Percentiles rank a stretch among this genome's conserved stretches.
Evolutionary conservation across 2,797 vertebrate species (phyloP).

Genomic region (Lithobates sylvaticus): DNA sequence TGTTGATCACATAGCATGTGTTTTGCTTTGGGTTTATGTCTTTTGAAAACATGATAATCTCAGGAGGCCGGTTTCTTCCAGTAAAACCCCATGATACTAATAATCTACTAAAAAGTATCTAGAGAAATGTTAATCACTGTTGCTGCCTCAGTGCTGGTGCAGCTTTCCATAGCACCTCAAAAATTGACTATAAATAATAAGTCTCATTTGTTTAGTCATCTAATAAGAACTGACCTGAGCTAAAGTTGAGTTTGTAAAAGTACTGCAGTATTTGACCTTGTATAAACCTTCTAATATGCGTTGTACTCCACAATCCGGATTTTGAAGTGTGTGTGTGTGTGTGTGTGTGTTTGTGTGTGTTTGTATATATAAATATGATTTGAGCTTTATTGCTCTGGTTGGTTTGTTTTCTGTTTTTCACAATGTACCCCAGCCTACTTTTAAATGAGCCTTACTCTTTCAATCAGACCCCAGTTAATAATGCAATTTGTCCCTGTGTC

Average conservation of each 20-base stretch:
- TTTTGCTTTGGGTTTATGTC: conserved; percentile 42
- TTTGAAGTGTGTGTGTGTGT: neutral
- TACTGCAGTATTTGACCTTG: conserved; percentile 2
- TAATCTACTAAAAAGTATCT: conserved; percentile 51
- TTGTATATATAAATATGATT: too few species aligned
- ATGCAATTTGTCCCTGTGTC: too few species aligned
- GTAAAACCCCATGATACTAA: conserved; percentile 49
- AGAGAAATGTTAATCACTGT: conserved; percentile 34
- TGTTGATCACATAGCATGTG: neutral
- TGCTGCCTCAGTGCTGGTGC: neutral
- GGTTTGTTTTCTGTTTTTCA: too few species aligned
- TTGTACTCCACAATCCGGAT: neutral
- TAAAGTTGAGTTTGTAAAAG: neutral
- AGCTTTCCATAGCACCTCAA: conserved; percentile 35
- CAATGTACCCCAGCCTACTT: too few species aligned
- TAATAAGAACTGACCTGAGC: conserved; percentile 12
- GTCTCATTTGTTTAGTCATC: neutral
- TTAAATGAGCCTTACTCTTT: too few species aligned
- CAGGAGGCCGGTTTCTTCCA: conserved; percentile 41
- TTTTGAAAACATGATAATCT: conserved; percentile 53
- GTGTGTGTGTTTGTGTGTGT: too few species aligned
- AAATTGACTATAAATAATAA: conserved; percentile 31
- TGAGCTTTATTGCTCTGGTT: too few species aligned
- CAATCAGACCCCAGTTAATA: too few species aligned
- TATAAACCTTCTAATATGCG: conserved; percentile 2